Conservation (phyloP, 2,113 vertebrate genomes). For the Centrocercus urophasianus region DNA sequence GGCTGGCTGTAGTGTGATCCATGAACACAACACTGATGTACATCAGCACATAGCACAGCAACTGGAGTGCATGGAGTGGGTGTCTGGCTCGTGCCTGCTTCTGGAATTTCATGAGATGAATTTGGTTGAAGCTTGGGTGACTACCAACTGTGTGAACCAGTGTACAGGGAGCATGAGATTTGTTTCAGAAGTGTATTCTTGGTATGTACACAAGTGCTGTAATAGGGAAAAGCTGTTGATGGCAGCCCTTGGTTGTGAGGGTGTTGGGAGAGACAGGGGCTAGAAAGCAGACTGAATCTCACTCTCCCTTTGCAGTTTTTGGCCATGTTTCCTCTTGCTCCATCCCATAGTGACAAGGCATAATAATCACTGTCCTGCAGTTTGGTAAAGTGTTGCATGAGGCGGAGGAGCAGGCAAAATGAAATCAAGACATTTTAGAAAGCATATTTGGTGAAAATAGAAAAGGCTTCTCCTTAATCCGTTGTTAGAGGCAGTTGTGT, state of each 20-base stretch:
- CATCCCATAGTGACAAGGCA: background rate
- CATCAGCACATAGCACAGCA: background rate
- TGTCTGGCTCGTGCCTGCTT: background rate
- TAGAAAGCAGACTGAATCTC: background rate
- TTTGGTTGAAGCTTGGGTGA: background rate
- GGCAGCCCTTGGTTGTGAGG: background rate
- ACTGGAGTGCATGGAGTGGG: background rate
- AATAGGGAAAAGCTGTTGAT: background rate
- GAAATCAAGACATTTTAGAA: background rate
- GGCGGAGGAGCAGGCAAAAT: background rate
- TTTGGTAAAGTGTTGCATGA: background rate
- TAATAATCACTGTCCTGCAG: background rate
- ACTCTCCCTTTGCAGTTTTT: background rate
- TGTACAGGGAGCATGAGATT: background rate
- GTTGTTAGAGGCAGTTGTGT: background rate
- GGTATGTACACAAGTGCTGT: background rate
- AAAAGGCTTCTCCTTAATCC: no score
- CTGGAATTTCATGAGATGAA: background rate
- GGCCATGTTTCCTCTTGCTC: background rate
- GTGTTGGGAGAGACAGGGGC: background rate
- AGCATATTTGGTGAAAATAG: background rate
- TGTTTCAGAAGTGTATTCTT: background rate
- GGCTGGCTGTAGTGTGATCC: background rate
- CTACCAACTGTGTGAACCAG: background rate
- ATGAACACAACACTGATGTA: rapidly evolving